Evolutionary conservation across 2,888 invertebrate genomes (phyloP), one percentile per base, ranked within the genome.

Genomic region (Hemaris fuciformis): DNA sequence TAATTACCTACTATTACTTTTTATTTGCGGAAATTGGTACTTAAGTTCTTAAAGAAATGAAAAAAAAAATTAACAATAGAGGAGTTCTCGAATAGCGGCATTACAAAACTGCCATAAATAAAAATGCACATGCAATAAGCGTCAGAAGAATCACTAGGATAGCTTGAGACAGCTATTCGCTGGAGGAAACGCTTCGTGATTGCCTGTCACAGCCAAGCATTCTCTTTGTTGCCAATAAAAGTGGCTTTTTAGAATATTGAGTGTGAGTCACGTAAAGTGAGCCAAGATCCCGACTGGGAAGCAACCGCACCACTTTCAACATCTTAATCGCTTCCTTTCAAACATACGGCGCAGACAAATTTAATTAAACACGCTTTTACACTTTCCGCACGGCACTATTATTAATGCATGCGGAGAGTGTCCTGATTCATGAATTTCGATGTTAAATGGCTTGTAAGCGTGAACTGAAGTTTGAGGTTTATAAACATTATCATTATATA

Each of bases 291-390:
- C 38, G 38, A 13, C 38, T 38, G 38, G 13, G 38, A 10, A n/a
- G 23, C 10, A 27, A 34, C 22, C 80, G 70, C 68, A 80, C 84
- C 68, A 80, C 84, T 85, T 78, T 82, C 79, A 80, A 77, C 76
- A 80, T 80, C 80, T 82, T 87, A 88, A 88, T 89, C 87, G 84
- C 71, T 71, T 77, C 83, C 83, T 81, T 84, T 88, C 83, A 85
- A 85, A 85, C 79, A 82, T 67, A 77, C 75, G 81, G 81, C 81
- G 82, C 69, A 81, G 81, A 82, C 84, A 83, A 87, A 89, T 87
- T 87, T 84, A 87, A 88, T 88, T 87, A 86, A 85, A 85, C 80
- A 83, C 71, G 86, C 84, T 85, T 84, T 83, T 79, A 84, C 84
- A 77, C 80, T 76, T 71, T 69, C 70, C 71, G 77, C 71, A 77